Evolutionary conservation across 2,797 vertebrate genomes (phyloP), one percentile per base, ranked within the genome.

Genomic region (Clangula hyemalis): DNA sequence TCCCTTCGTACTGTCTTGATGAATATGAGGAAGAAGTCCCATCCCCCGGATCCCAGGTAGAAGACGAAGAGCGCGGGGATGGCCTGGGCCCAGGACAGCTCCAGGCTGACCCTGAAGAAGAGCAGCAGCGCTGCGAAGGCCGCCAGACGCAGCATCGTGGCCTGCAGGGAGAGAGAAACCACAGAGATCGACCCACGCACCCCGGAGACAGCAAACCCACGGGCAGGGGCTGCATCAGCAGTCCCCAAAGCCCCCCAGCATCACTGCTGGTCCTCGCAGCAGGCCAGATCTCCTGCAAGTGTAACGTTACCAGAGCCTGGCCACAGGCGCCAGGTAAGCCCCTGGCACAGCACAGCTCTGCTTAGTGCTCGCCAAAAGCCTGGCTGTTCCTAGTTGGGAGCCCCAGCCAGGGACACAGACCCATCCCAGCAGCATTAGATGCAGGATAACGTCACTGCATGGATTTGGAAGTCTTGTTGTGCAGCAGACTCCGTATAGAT

Each of bases 41-140:
- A 99, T 97, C 99, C 99, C 2, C 99, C 98, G 0, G 98, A 98
- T 47, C 98, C 99, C 96, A 99, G 97, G 97, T 99, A 99, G 95
- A 99, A 98, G 76, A 99, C 98, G 32, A 98, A 91, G 88, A 98
- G 90, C 65, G 98, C 98, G 0, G 98, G 98, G 43, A 98, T 85
- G 68, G 99, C 98, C 94, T 99, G 99, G 83, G 95, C 96, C 99
- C 99, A 99, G 25, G 99, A 98, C 88, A 99, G 91, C 64, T 97
- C 98, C 90, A 98, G 94, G 94, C 98, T 97, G 94, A 99, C 95
- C 96, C 98, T 98, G 97, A 99, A 96, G 94, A 99, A 97, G 30
- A 99, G 98, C 83, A 99, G 98, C 93, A 99, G 94, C 0, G 96
- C 98, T 14, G 98, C 97, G 93, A 98, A 98, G 87, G 98, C 98